Percentiles rank a stretch among this genome's conserved stretches.
These are phyloP conservation scores for Anguilla japonica DNA, from an alignment of 2,113 vertebrate genomes.

Conservation along the genomic window DNA sequence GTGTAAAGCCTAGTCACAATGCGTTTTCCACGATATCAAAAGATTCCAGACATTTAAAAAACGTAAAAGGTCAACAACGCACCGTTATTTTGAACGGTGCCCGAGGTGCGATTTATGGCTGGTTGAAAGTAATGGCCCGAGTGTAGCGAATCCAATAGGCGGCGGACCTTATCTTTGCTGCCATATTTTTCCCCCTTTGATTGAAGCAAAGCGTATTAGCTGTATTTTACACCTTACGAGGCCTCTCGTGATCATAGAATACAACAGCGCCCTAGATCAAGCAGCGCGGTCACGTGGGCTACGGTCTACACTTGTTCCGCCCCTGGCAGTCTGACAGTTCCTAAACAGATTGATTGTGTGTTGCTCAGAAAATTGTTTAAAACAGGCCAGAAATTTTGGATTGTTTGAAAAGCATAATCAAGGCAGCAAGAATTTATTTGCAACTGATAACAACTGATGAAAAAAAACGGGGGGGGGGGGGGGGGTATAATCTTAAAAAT, in stretches of 20 bases:
- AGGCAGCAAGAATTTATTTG: no score
- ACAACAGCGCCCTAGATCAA: slow-evolving; percentile 3
- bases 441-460: no score
- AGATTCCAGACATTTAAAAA: slow-evolving; percentile 51
- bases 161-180: slow-evolving; percentile 32
- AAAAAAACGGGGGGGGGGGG: no score
- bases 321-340: background rate
- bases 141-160: slow-evolving; percentile 25
- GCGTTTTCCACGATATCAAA: slow-evolving; percentile 15
- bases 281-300: background rate
- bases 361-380: no score
- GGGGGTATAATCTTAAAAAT: no score
- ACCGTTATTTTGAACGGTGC: slow-evolving; percentile 38
- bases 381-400: no score
- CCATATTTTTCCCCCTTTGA: slow-evolving; percentile 15
- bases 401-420: no score
- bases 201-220: slow-evolving; percentile 20
- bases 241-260: slow-evolving; percentile 29
- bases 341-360: no score
- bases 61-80: slow-evolving; percentile 49
- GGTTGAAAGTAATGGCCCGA: slow-evolving; percentile 21
- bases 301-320: slow-evolving; percentile 5
- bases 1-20: background rate
- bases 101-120: slow-evolving; percentile 37
- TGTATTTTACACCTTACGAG: slow-evolving; percentile 11